Evolutionary conservation across 2,113 vertebrate species (phyloP).

Genomic region (Colistium nudipinnis): DNA sequence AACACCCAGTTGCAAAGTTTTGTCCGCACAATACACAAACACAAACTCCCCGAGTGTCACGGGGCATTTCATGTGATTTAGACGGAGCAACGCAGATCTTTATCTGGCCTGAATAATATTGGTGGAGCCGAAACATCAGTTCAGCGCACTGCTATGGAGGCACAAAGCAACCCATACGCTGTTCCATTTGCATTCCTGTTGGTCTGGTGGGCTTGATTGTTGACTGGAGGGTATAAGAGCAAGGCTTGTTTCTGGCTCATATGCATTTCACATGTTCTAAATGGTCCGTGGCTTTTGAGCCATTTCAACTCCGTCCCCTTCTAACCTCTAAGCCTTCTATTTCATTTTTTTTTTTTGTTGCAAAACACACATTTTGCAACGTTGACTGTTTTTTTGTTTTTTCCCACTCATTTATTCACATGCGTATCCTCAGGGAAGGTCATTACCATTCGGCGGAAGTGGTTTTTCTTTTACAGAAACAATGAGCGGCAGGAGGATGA

Average conservation of each 20-base stretch:
- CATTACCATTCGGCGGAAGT: slow-evolving; percentile 40
- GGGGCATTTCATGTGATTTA: background rate
- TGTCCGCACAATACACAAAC: background rate
- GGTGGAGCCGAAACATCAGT: background rate
- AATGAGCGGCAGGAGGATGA: slow-evolving; percentile 50
- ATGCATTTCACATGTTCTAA: slow-evolving; percentile 75
- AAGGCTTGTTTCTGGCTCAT: slow-evolving; percentile 71
- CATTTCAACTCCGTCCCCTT: too few relatives aligned
- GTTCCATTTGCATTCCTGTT: slow-evolving; percentile 59
- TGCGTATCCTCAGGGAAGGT: slow-evolving; percentile 27
- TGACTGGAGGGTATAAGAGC: slow-evolving; percentile 73
- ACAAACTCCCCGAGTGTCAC: slow-evolving; percentile 4
- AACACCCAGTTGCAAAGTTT: slow-evolving; percentile 17
- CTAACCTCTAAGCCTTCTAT: too few relatives aligned
- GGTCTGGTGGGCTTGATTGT: slow-evolving; percentile 79
- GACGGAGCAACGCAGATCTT: background rate
- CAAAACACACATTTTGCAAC: background rate
- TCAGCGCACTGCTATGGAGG: slow-evolving; percentile 24
- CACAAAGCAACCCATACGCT: slow-evolving; percentile 40
- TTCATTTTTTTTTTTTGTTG: too few relatives aligned
- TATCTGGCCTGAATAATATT: slow-evolving; percentile 5
- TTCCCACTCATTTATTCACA: slow-evolving; percentile 8
- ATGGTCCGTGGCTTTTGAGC: too few relatives aligned
- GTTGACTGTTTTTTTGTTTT: background rate
- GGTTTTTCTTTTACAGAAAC: slow-evolving; percentile 39